Evolutionary conservation across 1,140 invertebrate genomes (phyloP), one percentile per base, ranked within the genome.

Genomic region (Leptopilina clavipes): DNA sequence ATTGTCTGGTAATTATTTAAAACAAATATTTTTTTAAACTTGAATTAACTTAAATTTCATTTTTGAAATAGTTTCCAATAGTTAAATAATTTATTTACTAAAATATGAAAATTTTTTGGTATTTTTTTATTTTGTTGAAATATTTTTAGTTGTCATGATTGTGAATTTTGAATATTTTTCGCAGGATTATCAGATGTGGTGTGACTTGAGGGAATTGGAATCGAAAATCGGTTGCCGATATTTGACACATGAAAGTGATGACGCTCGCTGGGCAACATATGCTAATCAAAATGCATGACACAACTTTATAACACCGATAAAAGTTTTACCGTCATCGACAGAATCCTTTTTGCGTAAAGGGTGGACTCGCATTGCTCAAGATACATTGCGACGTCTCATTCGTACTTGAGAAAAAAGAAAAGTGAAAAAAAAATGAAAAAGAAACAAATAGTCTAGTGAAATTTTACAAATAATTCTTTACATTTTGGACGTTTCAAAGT

Each of bases 231-330:
- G 94, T 31, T 91, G 93, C 78, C 93, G 98, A 31, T 99, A 98
- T 91, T 92, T 99, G 76, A 99, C 98, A 40, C 98, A 99, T 86
- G 96, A 98, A 89, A 97, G 97, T 14, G 98, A 99, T 88, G 98
- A 99, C 89, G 93, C 94, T 19, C 93, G 97, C 71, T 99, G 98
- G 97, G 93, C 95, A 73, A 87, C 88, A 37, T 88, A 87, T 17
- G 87, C 87, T 78, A 86, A 87, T 74, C 88, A 91, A 79, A 89
- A 88, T 81, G 86, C 83, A 87, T 90, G 89, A 90, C 89, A 89
- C 78, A 86, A 84, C 82, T 84, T 82, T 77, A 54, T 82, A 71
- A 79, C 85, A 77, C 83, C 71, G 12, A 72, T 86, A 18, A 85
- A 85, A 89, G 45, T 83, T 43, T 71, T 84, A 77, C 75, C 84